Evolutionary conservation across 2,888 invertebrate genomes (phyloP).

Genomic region (Protophormia terraenovae): DNA sequence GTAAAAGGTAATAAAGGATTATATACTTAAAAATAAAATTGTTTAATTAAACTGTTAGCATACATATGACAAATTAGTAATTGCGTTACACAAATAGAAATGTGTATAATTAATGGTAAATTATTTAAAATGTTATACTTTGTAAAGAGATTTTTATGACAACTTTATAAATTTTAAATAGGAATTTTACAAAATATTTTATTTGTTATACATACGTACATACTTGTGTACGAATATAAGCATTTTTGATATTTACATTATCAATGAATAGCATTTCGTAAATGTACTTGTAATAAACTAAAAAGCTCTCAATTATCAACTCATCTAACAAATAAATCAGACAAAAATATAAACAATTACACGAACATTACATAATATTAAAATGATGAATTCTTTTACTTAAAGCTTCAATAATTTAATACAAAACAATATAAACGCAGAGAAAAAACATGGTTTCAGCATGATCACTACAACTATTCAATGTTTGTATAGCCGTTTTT

Average conservation of each 20-base stretch:
- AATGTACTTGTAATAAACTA: not conserved
- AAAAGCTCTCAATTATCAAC: conserved; percentile 39
- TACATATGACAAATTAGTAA: not conserved
- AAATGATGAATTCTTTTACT: not conserved
- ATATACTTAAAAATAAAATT: not conserved
- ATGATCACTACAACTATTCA: too few relatives aligned
- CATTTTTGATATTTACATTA: not conserved
- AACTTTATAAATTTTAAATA: not conserved
- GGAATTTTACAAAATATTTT: not conserved
- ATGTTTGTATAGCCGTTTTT: too few relatives aligned
- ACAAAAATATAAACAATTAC: not conserved
- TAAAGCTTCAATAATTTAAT: too few relatives aligned
- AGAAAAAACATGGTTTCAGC: not conserved
- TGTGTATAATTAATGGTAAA: not conserved
- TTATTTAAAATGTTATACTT: not conserved
- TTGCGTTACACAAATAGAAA: not conserved
- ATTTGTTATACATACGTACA: not conserved
- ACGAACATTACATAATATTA: not conserved
- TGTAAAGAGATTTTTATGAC: conserved; percentile 21
- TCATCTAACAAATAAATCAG: conserved; percentile 26
- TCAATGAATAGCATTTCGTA: not conserved
- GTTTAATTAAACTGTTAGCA: not conserved
- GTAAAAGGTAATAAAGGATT: not conserved
- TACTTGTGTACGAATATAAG: not conserved
- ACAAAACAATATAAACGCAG: too few relatives aligned